Evolutionary conservation across 2,888 invertebrate genomes (phyloP), one percentile per base, ranked within the genome.

Genomic region (Drosophila maculinotata): DNA sequence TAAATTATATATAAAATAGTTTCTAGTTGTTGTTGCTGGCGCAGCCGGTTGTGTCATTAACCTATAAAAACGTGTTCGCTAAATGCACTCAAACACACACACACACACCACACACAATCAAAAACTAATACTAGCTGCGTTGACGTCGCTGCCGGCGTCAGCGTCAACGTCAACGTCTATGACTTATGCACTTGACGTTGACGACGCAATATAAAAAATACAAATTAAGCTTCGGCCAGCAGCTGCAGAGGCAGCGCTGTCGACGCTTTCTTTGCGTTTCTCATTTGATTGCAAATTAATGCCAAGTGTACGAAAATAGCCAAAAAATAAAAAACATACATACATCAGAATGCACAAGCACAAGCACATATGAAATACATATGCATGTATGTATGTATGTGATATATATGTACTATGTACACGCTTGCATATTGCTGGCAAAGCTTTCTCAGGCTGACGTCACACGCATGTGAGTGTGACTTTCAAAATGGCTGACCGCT

Each of bases 21-120:
- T 54, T 57, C 44, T 76, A 83, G 63, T 69, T 52, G 76, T 59
- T 69, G 52, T 54, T 59, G 44, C 68, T 54, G 38, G 36, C 63
- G 57, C 66, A 52, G 63, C 67, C 70, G 66, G 33, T 72, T 76
- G 63, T 89, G 89, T 89, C 89, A 90, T 90, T 89, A 89, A 89
- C 90, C 89, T 84, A 89, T 89, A 89, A 89, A 89, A 89, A 87
- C 89, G 87, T 87, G 87, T 76, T 85, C 82, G 63, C 63, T 62
- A 57, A 70, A 67, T 65, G 68, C 65, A 75, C 47, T 38, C 47
- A 59, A 41, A 51, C 17, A 58, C 54, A 42, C 30, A 42, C 42
- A 35, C 39, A 42, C 38, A 62, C 1, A 44, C 28, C 8, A 20
- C 31, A 17, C 3, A 15, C 54, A 38, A 28, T 36, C 42, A 41